These are phyloP conservation scores for Scaptomyza graminum DNA, from an alignment of 1,140 invertebrate genomes.

Conservation along the genomic window DNA sequence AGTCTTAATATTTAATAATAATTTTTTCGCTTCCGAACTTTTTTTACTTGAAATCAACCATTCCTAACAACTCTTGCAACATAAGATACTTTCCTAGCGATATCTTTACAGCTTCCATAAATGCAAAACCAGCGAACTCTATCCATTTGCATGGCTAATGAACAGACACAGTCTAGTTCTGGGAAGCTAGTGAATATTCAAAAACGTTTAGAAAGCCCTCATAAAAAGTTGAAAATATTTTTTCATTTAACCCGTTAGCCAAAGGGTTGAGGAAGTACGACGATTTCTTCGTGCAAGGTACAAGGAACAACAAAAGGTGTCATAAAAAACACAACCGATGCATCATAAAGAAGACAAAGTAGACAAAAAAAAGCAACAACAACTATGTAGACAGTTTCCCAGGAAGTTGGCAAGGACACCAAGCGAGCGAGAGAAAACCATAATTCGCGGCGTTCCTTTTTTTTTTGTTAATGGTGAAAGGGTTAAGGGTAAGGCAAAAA, in stretches of 20 bases:
- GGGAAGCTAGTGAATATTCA: conserved; percentile 27
- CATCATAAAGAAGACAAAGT: conserved; percentile 72
- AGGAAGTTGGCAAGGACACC: conserved; percentile 58
- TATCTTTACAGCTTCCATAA: conserved; percentile 38
- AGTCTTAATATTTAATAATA: no score
- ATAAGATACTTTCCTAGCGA: background rate
- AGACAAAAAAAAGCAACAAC: conserved; percentile 34
- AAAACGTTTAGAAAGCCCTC: conserved; percentile 11
- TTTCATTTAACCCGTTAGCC: conserved; percentile 60
- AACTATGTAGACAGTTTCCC: conserved; percentile 31
- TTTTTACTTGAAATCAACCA: no score
- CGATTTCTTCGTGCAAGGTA: conserved; percentile 30
- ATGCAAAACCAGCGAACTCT: conserved; percentile 30
- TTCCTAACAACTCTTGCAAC: no score
- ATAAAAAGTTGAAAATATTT: conserved; percentile 59
- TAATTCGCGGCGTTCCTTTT: conserved; percentile 23
- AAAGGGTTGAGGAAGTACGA: conserved; percentile 71
- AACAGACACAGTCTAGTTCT: conserved; percentile 40
- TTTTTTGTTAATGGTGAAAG: conserved; percentile 79
- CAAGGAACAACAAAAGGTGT: conserved; percentile 55
- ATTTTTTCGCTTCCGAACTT: no score
- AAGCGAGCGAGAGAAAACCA: conserved; percentile 11
- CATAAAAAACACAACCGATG: conserved; percentile 76
- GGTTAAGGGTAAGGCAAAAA: conserved; percentile 65
- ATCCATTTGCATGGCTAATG: conserved; percentile 56